Conservation (phyloP, 1,140 invertebrate species). For the Drosophila nikananu region DNA sequence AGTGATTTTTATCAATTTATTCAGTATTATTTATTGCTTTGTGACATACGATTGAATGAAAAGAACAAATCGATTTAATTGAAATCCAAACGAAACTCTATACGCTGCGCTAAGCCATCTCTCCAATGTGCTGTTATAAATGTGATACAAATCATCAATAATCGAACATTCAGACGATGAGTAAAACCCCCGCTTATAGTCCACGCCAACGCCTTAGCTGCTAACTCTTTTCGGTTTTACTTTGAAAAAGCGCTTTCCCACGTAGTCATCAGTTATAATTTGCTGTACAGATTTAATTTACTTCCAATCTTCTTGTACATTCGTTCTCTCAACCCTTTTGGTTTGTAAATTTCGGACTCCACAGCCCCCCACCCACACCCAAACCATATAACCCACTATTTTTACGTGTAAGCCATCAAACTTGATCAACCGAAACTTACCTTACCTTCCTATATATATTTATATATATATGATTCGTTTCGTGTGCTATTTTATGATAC, state of each 20-base stretch:
- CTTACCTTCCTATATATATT: constrained; percentile 40
- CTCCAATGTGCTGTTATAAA: constrained; percentile 28
- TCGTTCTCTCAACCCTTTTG: constrained; percentile 27
- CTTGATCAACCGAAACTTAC: constrained; percentile 43
- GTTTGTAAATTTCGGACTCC: constrained; percentile 34
- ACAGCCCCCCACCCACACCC: not conserved
- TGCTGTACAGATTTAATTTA: constrained; percentile 46
- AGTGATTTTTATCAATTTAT: constrained; percentile 72
- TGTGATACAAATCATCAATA: constrained; percentile 3
- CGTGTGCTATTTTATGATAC: constrained; percentile 67
- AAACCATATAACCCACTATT: constrained; percentile 3
- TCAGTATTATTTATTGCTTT: constrained; percentile 81
- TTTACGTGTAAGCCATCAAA: constrained; percentile 30
- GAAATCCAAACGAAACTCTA: constrained; percentile 17
- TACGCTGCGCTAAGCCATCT: constrained; percentile 35
- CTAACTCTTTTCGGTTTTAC: constrained; percentile 23
- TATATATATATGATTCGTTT: constrained; percentile 48
- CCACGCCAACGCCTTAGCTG: constrained; percentile 23
- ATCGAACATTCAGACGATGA: constrained; percentile 17
- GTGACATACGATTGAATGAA: constrained; percentile 28
- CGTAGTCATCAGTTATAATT: constrained; percentile 20
- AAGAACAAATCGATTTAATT: constrained; percentile 16
- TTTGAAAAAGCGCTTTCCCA: constrained; percentile 10
- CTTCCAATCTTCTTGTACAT: constrained; percentile 17
- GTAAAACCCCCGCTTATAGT: constrained; percentile 37